phyloP scores from a whole-genome alignment of 2,113 vertebrate species.

The Bostrychus sinensis region DNA sequence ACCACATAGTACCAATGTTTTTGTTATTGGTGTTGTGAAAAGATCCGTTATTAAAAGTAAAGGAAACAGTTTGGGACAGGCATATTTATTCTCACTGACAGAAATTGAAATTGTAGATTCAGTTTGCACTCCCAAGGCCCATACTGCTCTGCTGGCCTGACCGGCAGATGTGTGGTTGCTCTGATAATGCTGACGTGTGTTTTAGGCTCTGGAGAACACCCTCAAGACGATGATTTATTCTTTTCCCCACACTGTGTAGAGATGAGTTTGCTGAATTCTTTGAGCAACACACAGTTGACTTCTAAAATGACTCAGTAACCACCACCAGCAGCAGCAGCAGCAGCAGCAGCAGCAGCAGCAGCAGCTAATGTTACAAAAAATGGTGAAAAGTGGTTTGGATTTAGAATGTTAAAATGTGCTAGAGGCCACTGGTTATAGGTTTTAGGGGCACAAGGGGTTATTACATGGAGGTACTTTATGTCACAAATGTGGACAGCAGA shows the following conservation, averaged over 20 bases:
- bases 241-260: slow-evolving; percentile 15
- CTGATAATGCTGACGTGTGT: slow-evolving; percentile 22
- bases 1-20: no score
- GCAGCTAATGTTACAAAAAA: slow-evolving; percentile 13
- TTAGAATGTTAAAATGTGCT: no score
- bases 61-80: not conserved
- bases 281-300: slow-evolving; percentile 5
- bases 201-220: slow-evolving; percentile 13
- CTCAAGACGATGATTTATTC: slow-evolving; percentile 25
- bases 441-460: not conserved
- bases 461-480: no score
- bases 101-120: slow-evolving; percentile 14
- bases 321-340: no score
- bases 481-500: no score
- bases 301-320: slow-evolving; percentile 1
- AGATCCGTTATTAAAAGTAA: no score
- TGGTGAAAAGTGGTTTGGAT: not conserved
- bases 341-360: no score
- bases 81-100: not conserved
- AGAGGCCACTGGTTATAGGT: not conserved
- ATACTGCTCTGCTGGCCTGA: slow-evolving; percentile 5
- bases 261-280: slow-evolving; percentile 18
- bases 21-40: no score
- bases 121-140: not conserved
- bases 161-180: slow-evolving; percentile 28